Base-by-base conservation (phyloP, 1,140 invertebrate species). In the Phthorimaea operculella region DNA sequence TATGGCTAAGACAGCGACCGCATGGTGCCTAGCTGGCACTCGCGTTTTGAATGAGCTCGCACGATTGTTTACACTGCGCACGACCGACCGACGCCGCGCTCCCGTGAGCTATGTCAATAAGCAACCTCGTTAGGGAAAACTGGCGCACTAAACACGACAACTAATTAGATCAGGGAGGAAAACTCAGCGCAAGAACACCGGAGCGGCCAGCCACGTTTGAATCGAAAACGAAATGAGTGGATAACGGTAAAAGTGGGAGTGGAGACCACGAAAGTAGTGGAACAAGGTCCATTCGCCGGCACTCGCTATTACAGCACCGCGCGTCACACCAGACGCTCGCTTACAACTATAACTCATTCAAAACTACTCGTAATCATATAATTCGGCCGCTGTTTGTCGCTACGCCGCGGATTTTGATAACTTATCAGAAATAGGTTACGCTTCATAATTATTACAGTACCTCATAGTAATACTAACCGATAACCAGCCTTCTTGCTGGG, bases 191-290 rank as follows among this genome's bases (percentile, higher is more conserved):
- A 55, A 63, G 54, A 64, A 59, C 49, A 60, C 53, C 59, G 64
- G 14, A 15, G 67, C 70, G 68, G 65, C 68, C 68, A 68, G 63
- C 74, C 62, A 75, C 71, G 70, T 59, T 68, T 72, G 69, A 70
- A 71, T 68, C 70, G 66, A 60, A 72, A 77, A 70, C 66, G 68
- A 84, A 84, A 84, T 83, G 81, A 84, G 76, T 69, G 72, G 64
- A 69, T 81, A 84, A 84, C 81, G 81, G 79, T 84, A 84, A 83
- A 84, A 80, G 81, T 81, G 70, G 76, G 70, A 78, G 75, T 70
- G 69, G 66, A 73, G 64, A 60, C 65, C 72, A 81, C 70, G 81
- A 85, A 85, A 85, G 81, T 74, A 69, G 78, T 69, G 68, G 47
- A 74, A 74, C 77, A 64, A 72, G 72, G 70, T 76, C 58, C 66